phyloP scores from a whole-genome alignment of 2,888 invertebrate species.

The Drosophila quasianomalipes region DNA sequence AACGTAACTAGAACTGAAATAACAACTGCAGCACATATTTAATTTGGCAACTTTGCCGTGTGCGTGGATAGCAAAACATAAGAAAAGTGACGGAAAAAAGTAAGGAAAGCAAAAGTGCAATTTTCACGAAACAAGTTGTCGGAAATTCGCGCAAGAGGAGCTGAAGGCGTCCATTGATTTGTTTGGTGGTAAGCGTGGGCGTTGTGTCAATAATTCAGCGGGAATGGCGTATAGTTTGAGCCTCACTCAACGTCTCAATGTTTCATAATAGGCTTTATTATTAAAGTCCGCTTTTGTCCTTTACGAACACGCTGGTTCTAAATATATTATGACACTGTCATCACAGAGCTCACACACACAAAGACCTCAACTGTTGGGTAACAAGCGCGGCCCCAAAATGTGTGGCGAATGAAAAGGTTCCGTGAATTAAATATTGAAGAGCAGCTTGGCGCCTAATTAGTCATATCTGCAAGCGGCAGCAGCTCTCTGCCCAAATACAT shows the following conservation, averaged over 20 bases:
- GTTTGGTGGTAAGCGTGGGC: constrained; percentile 64
- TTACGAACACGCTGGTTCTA: constrained; percentile 11
- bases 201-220: constrained; percentile 57
- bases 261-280: constrained; percentile 31
- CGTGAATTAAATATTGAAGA: constrained; percentile 30
- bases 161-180: constrained; percentile 60
- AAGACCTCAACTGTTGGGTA: constrained; percentile 34
- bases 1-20: constrained; percentile 26
- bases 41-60: constrained; percentile 9
- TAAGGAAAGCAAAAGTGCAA: constrained; percentile 36
- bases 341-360: constrained; percentile 7
- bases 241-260: constrained; percentile 16
- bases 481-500: constrained; percentile 4
- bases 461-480: constrained; percentile 6
- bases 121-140: constrained; percentile 18
- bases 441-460: constrained; percentile 42
- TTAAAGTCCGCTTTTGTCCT: constrained; percentile 30
- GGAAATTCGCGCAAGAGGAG: constrained; percentile 7
- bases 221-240: constrained; percentile 12
- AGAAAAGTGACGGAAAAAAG: neutral
- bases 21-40: constrained; percentile 37
- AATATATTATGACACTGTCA: constrained; percentile 39
- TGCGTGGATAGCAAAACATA: constrained; percentile 1
- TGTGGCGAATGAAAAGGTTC: constrained; percentile 10
- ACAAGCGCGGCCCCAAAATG: constrained; percentile 6